These are phyloP conservation scores for Salvator merianae DNA, from an alignment of 2,113 vertebrate species.

Conservation along the genomic window DNA sequence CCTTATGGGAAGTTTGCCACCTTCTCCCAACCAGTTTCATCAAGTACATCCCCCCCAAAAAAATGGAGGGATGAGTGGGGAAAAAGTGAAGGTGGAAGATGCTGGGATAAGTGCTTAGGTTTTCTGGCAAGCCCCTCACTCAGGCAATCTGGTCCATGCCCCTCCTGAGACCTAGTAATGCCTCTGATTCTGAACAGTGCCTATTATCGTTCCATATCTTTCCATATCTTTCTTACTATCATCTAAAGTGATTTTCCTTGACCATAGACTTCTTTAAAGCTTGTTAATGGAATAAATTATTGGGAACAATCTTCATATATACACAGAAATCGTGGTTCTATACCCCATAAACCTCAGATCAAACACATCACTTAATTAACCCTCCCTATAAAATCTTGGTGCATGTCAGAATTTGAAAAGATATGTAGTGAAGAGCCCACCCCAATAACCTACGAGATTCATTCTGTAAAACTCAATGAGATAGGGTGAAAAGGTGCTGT, in stretches of 20 bases:
- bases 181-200: too few relatives aligned
- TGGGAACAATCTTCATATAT: rapidly evolving
- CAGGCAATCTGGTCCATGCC: too few relatives aligned
- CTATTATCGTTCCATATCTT: too few relatives aligned
- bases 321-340: background rate
- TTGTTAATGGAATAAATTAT: background rate
- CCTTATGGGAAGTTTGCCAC: too few relatives aligned
- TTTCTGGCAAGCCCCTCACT: too few relatives aligned
- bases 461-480: background rate
- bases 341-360: background rate
- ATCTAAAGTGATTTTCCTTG: background rate
- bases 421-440: background rate
- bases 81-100: too few relatives aligned
- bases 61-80: too few relatives aligned
- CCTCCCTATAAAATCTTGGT: background rate
- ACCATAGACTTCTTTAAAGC: background rate
- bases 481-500: background rate
- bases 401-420: background rate
- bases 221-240: too few relatives aligned
- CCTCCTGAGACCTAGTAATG: too few relatives aligned
- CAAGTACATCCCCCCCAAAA: too few relatives aligned
- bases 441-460: background rate
- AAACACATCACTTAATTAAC: background rate
- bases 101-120: too few relatives aligned
- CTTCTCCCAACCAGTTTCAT: too few relatives aligned